A percentile compares a stretch with the other conserved stretches of the same genome.
These are phyloP conservation scores for rat (Rattus norvegicus) DNA, from an alignment of 2,113 vertebrate species.

Conservation along the genomic window DNA sequence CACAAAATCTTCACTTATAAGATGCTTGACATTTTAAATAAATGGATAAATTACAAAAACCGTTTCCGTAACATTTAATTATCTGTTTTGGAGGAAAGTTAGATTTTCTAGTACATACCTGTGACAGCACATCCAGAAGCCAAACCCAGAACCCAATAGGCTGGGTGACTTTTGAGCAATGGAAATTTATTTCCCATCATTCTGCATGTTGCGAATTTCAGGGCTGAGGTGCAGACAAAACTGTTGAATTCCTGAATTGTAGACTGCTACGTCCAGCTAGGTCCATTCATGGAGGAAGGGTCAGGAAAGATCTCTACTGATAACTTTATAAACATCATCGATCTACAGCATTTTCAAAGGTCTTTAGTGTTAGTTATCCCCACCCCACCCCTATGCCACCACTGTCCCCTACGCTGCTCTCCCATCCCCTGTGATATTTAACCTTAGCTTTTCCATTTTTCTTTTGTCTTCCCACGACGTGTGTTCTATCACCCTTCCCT, in stretches of 20 bases:
- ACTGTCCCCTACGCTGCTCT: background rate
- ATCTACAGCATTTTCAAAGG: background rate
- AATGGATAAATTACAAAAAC: background rate
- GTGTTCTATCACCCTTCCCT: background rate
- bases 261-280: background rate
- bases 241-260: no score
- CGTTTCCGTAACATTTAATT: background rate
- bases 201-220: background rate
- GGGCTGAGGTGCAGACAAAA: background rate
- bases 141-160: background rate
- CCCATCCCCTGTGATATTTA: background rate
- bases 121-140: no score
- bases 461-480: background rate
- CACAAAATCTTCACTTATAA: background rate
- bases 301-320: background rate
- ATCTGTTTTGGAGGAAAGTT: background rate
- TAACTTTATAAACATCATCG: background rate
- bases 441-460: no score
- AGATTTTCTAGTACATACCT: background rate
- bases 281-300: background rate
- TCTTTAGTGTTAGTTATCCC: background rate
- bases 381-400: accelerated
- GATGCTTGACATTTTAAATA: background rate
- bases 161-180: background rate
- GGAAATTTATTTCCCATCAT: background rate